Evolutionary conservation across 1,140 invertebrate species (phyloP), one percentile per base, ranked within the genome.

Genomic region (Anoplophora glabripennis): DNA sequence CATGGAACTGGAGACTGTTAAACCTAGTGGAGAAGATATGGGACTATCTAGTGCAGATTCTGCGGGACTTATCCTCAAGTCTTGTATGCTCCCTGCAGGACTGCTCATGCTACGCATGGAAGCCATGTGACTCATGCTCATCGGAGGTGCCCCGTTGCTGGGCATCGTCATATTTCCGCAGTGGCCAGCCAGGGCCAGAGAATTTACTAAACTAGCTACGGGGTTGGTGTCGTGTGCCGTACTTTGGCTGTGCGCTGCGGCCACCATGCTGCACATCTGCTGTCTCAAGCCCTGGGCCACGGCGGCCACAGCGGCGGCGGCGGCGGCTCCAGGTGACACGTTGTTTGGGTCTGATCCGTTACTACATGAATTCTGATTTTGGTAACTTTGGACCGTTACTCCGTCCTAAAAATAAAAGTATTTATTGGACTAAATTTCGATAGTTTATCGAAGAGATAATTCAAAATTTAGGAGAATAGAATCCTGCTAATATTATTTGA

Each of bases 231-330:
- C 82, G 76, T 80, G 84, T 57, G 68, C 77, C 57, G 73, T 78
- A 72, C 73, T 78, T 40, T 72, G 68, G 69, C 81, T 79, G 46
- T 80, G 80, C 37, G 81, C 81, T 28, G 83, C 84, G 7, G 85
- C 86, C 10, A 85, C 85, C 83, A 86, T 86, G 71, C 81, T 83
- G 72, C 81, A 85, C 84, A 88, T 87, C 71, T 88, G 86, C 64
- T 88, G 86, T 46, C 86, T 77, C 15, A 88, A 74, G 57, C 84
- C 85, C 79, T 84, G 82, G 0, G 83, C 83, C 33, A 89, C 87
- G 36, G 86, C 86, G 12, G 87, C 86, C 51, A 89, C 86, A 61
- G 86, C 86, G n/a, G 84, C 84, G 44, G 87, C 85, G 15, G 85
- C 85, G 33, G 82, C 81, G 12, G 82, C 80, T 36, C 83, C 83